Evolutionary conservation across 1,140 invertebrate genomes (phyloP).

Genomic region (Drosophila nebulosa): DNA sequence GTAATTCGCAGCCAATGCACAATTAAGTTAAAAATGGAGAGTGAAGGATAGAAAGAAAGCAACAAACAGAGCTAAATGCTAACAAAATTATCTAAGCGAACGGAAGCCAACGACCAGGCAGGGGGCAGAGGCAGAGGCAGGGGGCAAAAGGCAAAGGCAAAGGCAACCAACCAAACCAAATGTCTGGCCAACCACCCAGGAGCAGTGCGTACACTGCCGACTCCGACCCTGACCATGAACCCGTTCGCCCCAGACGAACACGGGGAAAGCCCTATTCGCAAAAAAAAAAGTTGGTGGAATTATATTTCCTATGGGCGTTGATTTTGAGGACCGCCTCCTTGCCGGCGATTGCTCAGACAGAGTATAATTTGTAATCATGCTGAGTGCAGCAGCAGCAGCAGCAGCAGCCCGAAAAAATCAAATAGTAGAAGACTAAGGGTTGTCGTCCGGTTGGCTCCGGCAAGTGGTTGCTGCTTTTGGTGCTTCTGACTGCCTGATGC

Average conservation of each 20-base stretch:
- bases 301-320: constrained; percentile 77
- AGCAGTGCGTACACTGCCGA: constrained; percentile 54
- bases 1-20: constrained; percentile 65
- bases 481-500: constrained; percentile 68
- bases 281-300: constrained; percentile 52
- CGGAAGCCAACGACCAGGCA: constrained; percentile 24
- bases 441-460: constrained; percentile 24
- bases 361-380: constrained; percentile 76
- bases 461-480: constrained; percentile 57
- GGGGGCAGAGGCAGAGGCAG: no score
- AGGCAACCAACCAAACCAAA: constrained; percentile 21
- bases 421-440: not conserved
- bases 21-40: constrained; percentile 61
- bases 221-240: not conserved
- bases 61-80: constrained; percentile 48
- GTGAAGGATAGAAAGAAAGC: constrained; percentile 1
- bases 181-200: constrained; percentile 67
- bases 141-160: no score
- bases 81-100: constrained; percentile 67
- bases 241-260: not conserved
- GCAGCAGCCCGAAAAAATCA: constrained; percentile 19
- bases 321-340: constrained; percentile 56
- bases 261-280: constrained; percentile 1
- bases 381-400: constrained; percentile 60
- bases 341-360: constrained; percentile 69